Evolutionary conservation across 23 tunicate genomes (phyloP).

Genomic region (Halocynthia aurantium): DNA sequence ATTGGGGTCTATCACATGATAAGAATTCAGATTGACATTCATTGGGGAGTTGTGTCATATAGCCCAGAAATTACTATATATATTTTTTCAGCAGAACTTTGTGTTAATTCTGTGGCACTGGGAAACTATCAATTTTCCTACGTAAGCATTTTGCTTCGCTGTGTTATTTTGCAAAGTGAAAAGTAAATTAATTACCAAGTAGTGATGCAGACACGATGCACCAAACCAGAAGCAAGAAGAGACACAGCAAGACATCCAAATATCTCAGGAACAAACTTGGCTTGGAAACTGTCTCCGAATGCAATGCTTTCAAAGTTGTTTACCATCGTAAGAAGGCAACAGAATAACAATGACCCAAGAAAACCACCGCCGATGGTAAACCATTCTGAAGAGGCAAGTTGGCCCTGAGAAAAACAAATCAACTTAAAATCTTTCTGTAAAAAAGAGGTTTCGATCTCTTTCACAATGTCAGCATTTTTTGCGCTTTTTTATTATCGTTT

Average conservation of each 20-base stretch:
- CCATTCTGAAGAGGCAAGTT: constrained; percentile 73
- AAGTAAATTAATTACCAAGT: constrained; percentile 30
- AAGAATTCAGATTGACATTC: too few species aligned
- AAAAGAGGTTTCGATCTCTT: too few species aligned
- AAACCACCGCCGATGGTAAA: constrained; percentile 83
- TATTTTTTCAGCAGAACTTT: too few species aligned
- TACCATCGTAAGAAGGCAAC: constrained; percentile 51
- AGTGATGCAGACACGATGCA: constrained; percentile 89
- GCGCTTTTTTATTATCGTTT: too few species aligned
- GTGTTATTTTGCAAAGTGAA: too few species aligned
- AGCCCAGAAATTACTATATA: too few species aligned
- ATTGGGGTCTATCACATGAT: too few species aligned
- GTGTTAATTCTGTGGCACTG: too few species aligned
- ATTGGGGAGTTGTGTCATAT: too few species aligned
- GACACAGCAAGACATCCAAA: constrained; percentile 55
- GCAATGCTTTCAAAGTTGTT: constrained; percentile 68
- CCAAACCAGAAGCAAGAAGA: constrained; percentile 63
- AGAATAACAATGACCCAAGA: constrained; percentile 69
- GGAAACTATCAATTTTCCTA: too few species aligned
- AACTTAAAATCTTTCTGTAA: neutral
- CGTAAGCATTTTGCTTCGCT: too few species aligned
- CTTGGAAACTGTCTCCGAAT: constrained; percentile 88
- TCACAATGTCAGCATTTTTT: too few species aligned
- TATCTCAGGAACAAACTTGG: constrained; percentile 84
- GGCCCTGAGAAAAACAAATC: constrained; percentile 44